These are phyloP conservation scores for Heliconius cydno DNA, from an alignment of 2,888 invertebrate species.

Conservation along the genomic window DNA sequence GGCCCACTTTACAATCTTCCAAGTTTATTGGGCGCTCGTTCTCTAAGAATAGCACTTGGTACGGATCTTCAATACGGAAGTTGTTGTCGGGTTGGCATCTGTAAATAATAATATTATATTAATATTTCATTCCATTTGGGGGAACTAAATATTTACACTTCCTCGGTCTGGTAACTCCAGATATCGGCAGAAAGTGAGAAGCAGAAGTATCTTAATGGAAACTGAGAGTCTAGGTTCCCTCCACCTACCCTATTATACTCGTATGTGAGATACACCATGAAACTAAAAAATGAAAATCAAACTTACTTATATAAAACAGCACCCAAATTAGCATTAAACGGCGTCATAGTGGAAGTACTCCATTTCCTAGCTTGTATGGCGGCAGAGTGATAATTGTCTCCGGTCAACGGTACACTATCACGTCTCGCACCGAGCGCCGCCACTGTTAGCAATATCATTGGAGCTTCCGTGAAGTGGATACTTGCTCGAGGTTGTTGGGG, in stretches of 20 bases:
- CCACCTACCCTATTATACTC: too few species aligned
- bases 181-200: too few species aligned
- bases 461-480: conserved; percentile 87
- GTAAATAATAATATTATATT: conserved; percentile 46
- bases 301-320: conserved; percentile 89
- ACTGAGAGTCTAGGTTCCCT: too few species aligned
- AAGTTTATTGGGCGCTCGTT: conserved; percentile 88
- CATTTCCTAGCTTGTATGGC: conserved; percentile 83
- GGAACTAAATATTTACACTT: too few species aligned
- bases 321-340: conserved; percentile 89
- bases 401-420: conserved; percentile 84
- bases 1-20: conserved; percentile 88
- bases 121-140: too few species aligned
- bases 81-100: conserved; percentile 83
- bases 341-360: conserved; percentile 86
- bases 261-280: too few species aligned
- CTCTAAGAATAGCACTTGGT: conserved; percentile 86
- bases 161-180: too few species aligned
- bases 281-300: neutral
- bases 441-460: conserved; percentile 84
- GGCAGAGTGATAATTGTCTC: conserved; percentile 85
- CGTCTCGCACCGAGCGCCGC: conserved; percentile 85
- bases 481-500: conserved; percentile 84
- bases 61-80: conserved; percentile 69
- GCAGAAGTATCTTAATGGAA: too few species aligned